These are phyloP conservation scores for Onychostruthus taczanowskii DNA, from an alignment of 2,113 vertebrate genomes.

Conservation along the genomic window DNA sequence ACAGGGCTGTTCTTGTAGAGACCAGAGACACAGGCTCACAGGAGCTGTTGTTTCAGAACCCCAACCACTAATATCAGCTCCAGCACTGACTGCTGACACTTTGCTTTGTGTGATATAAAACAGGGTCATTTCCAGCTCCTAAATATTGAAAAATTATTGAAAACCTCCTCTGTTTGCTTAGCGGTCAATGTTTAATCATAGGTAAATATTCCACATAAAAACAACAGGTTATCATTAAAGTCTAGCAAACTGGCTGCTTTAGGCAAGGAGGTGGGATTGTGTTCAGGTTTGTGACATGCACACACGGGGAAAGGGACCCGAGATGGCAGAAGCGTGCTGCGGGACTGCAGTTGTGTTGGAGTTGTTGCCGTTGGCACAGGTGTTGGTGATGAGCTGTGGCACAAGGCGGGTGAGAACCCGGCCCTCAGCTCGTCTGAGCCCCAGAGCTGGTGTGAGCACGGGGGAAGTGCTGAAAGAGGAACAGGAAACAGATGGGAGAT, in stretches of 20 bases:
- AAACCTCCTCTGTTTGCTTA: slow-evolving; percentile 56
- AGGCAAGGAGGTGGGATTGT: background rate
- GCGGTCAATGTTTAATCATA: slow-evolving; percentile 26
- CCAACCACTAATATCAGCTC: background rate
- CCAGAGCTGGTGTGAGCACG: background rate
- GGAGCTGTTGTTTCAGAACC: slow-evolving; percentile 9
- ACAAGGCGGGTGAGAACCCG: background rate
- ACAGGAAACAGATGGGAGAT: slow-evolving; percentile 77
- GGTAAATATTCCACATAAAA: slow-evolving; percentile 60
- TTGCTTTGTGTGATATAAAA: slow-evolving; percentile 21
- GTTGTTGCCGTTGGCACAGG: background rate
- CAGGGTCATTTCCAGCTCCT: slow-evolving; percentile 39
- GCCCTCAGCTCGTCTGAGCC: background rate
- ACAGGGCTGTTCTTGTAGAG: background rate
- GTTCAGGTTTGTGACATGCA: background rate
- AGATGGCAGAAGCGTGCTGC: accelerated
- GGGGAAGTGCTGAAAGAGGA: slow-evolving; percentile 64
- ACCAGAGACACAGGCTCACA: background rate
- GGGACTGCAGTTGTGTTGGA: accelerated
- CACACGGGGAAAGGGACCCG: accelerated
- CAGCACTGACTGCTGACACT: slow-evolving; percentile 28
- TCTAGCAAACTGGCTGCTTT: background rate
- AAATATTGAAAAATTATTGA: slow-evolving; percentile 49
- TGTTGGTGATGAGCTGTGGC: background rate
- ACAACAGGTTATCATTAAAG: background rate